Percentiles rank a stretch among this genome's conserved stretches.
phyloP scores from a whole-genome alignment of 2,888 invertebrate species.

The Cephus pulcher region DNA sequence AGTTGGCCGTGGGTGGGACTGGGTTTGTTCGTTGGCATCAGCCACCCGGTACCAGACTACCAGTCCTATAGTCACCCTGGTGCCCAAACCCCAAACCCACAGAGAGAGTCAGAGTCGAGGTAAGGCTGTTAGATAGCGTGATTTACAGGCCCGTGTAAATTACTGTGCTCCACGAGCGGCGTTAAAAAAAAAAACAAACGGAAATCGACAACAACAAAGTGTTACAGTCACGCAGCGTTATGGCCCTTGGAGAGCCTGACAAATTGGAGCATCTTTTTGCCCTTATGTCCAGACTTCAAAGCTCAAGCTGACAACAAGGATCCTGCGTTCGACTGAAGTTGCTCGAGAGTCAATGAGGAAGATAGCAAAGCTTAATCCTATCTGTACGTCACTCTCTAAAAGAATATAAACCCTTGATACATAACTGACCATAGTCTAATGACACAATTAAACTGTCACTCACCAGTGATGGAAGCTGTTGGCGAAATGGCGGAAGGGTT shows the following conservation, averaged over 20 bases:
- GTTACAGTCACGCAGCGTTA: constrained; percentile 35
- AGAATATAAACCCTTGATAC: background rate
- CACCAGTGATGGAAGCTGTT: constrained; percentile 60
- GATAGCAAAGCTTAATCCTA: background rate
- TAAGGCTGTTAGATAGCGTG: constrained; percentile 56
- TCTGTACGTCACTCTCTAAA: background rate
- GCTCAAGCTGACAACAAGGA: background rate
- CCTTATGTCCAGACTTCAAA: background rate
- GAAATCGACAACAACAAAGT: constrained; percentile 58
- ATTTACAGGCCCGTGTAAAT: constrained; percentile 58
- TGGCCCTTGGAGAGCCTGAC: constrained; percentile 5
- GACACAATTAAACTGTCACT: constrained; percentile 31
- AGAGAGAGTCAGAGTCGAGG: constrained; percentile 13
- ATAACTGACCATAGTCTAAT: background rate
- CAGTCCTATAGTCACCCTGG: background rate
- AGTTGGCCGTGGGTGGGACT: constrained; percentile 34
- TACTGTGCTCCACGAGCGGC: constrained; percentile 52
- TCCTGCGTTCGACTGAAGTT: background rate
- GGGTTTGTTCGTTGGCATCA: constrained; percentile 28
- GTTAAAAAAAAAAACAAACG: constrained; percentile 55
- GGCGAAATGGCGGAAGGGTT: constrained; percentile 62
- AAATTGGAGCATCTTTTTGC: constrained; percentile 13
- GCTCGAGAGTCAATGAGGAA: background rate
- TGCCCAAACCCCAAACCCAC: constrained; percentile 1
- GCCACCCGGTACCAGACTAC: background rate